Evolutionary conservation across 2,113 vertebrate species (phyloP), one percentile per base, ranked within the genome.

Genomic region (Passer montanus): DNA sequence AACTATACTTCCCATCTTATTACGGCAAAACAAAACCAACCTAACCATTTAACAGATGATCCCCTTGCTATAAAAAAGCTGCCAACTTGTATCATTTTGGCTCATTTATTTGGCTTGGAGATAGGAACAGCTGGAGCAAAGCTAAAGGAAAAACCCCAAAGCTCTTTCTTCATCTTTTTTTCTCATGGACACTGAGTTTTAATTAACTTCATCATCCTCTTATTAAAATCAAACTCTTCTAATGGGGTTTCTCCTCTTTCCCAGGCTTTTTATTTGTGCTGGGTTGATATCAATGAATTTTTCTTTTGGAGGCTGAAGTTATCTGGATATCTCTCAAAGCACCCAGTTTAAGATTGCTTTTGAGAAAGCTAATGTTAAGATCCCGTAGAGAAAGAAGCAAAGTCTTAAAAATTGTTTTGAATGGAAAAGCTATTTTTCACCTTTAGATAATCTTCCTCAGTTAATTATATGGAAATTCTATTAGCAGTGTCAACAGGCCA

Each of bases 131-230:
- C 95, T 97, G 95, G 95, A 96, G 88, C 46, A 88, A 93, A 96
- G 86, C 39, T 82, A 94, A 95, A 95, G 64, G 62, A 95, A 96
- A 97, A 96, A 35, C 75, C 86, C 91, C 47, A 37, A 84, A 96
- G 94, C 81, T 73, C 58, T 85, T 53, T 92, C 77, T 68, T 87
- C 14, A 20, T 85, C 41, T 96, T 60, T 59, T 60, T 76, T 89
- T 66, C 69, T 96, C 60, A 62, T 3, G 7, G 68, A 93, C 84
- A 35, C 63, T 55, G 44, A 95, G 88, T 77, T 96, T 97, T 96
- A 97, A 97, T 97, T 97, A 97, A 96, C 94, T 97, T 95, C 90
- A 94, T 97, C 83, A 95, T 95, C 41, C 62, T 92, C 66, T 92
- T 95, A 95, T 94, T 94, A 97, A 97, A 96, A 92, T 94, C 92